Conservation (phyloP, 2,797 vertebrate genomes). For the Pitangus sulphuratus region DNA sequence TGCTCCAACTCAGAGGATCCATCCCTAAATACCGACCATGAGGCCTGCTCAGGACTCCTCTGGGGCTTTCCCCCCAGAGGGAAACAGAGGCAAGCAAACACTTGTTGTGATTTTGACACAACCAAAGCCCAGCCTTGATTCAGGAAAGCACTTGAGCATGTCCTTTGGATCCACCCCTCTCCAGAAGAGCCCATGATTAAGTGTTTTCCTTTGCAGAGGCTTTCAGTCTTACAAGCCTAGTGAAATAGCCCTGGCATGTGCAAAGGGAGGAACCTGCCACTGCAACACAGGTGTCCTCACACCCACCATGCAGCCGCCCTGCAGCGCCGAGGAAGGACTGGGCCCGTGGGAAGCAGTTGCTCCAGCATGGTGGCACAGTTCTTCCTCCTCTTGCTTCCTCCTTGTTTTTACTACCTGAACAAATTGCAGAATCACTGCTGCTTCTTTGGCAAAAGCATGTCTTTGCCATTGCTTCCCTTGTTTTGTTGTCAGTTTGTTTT, state of each 20-base stretch:
- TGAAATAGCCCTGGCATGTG: constrained; percentile 44
- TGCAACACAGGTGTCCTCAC: background rate
- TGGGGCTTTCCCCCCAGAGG: constrained; percentile 42
- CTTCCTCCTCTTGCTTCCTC: constrained; percentile 51
- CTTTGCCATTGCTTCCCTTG: constrained; percentile 35
- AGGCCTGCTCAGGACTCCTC: constrained; percentile 45
- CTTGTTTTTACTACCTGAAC: background rate
- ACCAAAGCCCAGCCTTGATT: constrained; percentile 32
- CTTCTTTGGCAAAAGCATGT: constrained; percentile 66
- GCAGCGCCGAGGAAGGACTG: background rate
- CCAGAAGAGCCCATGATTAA: constrained; percentile 2
- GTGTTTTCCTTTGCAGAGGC: constrained; percentile 44
- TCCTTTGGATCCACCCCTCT: constrained; percentile 26
- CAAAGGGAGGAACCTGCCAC: constrained; percentile 1
- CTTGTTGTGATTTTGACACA: constrained; percentile 48
- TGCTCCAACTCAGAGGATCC: constrained; percentile 58
- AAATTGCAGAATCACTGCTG: background rate
- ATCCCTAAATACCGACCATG: constrained; percentile 15
- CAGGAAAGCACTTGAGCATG: constrained; percentile 67
- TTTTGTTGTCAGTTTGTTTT: background rate
- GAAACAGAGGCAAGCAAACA: constrained; percentile 54
- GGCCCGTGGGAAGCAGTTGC: background rate
- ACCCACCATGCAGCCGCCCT: background rate
- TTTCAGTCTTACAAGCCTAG: background rate
- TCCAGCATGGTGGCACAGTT: constrained; percentile 49